Conservation (phyloP, 2,888 invertebrate species). For the Aphrophora alni region DNA sequence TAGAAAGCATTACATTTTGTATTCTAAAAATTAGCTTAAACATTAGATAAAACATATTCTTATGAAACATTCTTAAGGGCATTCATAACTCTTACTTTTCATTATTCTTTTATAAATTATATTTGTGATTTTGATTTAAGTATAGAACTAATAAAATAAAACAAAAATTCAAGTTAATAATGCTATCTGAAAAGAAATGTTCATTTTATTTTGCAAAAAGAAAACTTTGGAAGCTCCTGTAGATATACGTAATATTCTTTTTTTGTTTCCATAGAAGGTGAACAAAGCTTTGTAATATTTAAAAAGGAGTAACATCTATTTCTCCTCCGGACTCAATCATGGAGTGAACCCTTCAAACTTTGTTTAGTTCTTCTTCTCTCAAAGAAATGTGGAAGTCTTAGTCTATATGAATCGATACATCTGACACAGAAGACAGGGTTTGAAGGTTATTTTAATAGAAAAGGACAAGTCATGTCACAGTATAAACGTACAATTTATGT, state of each 20-base stretch:
- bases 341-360: background rate
- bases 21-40: too few relatives aligned
- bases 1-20: too few relatives aligned
- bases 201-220: background rate
- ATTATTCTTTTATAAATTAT: too few relatives aligned
- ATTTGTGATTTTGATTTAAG: too few relatives aligned
- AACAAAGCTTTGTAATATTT: slow-evolving; percentile 6
- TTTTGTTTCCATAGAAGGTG: background rate
- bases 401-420: background rate
- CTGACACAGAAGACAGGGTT: background rate
- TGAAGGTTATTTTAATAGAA: background rate
- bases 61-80: too few relatives aligned
- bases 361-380: background rate
- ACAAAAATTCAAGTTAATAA: background rate
- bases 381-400: slow-evolving; percentile 4
- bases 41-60: too few relatives aligned
- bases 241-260: background rate
- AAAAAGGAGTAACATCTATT: background rate
- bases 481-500: too few relatives aligned
- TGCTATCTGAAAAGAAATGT: background rate
- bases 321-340: background rate
- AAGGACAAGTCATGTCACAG: background rate
- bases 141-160: too few relatives aligned
- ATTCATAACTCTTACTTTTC: too few relatives aligned
- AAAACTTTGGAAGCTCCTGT: background rate